A percentile compares a stretch with the other conserved stretches of the same genome.
Conservation (phyloP, 2,797 vertebrate genomes). For the Stomatorhinus walkeri region DNA sequence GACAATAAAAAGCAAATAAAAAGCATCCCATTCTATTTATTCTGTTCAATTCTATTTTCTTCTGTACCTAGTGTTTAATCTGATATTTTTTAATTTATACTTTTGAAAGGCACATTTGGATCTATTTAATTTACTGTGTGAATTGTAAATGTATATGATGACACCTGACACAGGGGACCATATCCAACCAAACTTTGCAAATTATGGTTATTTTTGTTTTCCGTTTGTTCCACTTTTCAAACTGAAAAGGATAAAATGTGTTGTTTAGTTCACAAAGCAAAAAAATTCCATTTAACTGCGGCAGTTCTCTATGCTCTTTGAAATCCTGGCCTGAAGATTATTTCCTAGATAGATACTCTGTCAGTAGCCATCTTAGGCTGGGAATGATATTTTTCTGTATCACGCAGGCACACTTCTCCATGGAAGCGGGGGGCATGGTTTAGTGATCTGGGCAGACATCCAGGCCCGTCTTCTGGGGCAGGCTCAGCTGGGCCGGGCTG, state of each 20-base stretch:
- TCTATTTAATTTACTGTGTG: neutral
- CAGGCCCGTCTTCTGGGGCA: slow-evolving; percentile 13
- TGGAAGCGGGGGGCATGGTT: slow-evolving; percentile 5
- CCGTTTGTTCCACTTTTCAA: neutral
- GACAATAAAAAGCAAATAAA: neutral
- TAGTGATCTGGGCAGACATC: slow-evolving; percentile 21
- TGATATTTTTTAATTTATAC: neutral
- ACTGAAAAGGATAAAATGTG: neutral
- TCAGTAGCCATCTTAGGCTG: neutral
- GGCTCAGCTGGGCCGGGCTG: slow-evolving; percentile 9
- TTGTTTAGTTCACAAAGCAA: neutral
- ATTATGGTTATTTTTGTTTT: neutral
- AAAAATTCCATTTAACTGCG: neutral
- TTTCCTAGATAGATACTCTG: neutral
- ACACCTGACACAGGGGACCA: neutral
- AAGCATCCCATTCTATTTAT: neutral
- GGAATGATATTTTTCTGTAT: neutral
- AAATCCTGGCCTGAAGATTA: neutral
- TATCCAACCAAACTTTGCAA: neutral
- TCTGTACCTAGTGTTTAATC: neutral
- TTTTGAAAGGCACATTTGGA: neutral
- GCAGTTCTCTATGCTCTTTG: neutral
- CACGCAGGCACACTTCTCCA: neutral
- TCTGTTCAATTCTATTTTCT: neutral
- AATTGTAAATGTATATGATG: neutral